Conservation (phyloP, 2,888 invertebrate species). For the Machimus atricapillus region DNA sequence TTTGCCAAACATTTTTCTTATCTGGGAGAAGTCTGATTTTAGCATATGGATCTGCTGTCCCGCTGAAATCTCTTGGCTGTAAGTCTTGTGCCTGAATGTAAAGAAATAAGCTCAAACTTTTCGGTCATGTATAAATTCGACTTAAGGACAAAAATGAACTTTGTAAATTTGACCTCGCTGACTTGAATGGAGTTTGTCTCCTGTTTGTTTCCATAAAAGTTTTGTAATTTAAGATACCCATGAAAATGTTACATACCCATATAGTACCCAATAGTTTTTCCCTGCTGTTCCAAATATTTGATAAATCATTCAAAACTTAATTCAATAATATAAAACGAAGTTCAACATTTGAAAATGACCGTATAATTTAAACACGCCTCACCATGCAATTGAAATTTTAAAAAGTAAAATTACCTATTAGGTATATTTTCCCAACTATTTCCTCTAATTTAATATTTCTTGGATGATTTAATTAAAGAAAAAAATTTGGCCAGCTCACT, state of each 20-base stretch:
- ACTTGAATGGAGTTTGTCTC: background rate
- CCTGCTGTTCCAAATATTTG: too few species aligned
- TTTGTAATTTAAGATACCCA: background rate
- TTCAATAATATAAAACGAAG: too few species aligned
- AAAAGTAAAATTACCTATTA: too few species aligned
- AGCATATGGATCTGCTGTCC: slow-evolving; percentile 72
- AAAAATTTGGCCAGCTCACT: background rate
- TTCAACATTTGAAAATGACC: too few species aligned
- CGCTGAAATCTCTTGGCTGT: slow-evolving; percentile 67
- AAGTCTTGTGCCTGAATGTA: slow-evolving; percentile 65
- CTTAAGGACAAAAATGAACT: background rate
- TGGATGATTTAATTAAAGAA: too few species aligned
- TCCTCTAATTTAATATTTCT: background rate
- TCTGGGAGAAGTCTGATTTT: slow-evolving; percentile 70
- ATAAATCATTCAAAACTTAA: too few species aligned
- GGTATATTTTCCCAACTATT: too few species aligned
- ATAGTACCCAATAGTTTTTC: background rate
- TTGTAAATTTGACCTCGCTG: background rate
- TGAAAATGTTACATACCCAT: background rate
- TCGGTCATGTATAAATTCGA: background rate
- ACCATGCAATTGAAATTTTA: too few species aligned
- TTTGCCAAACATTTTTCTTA: slow-evolving; percentile 69
- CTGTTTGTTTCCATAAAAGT: background rate
- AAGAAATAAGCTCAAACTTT: background rate
- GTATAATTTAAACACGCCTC: too few species aligned